These are phyloP conservation scores for Aurelia sp. DNA, from an alignment of 30 jellyfish, hydroid and myxozoan species.

Conservation along the genomic window DNA sequence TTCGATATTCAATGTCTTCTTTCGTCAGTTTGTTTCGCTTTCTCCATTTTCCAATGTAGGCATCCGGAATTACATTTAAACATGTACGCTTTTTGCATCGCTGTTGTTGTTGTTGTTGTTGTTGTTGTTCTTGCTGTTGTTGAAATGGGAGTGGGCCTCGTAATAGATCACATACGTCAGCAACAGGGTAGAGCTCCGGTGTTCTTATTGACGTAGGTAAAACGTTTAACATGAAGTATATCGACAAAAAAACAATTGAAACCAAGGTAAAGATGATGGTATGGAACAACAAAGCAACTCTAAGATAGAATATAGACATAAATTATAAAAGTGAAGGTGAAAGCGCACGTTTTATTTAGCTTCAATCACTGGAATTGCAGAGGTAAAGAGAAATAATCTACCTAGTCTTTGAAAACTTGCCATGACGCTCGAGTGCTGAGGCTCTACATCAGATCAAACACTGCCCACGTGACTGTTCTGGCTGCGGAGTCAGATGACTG, in stretches of 20 bases:
- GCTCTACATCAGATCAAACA: too few relatives aligned
- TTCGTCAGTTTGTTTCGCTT: conserved; percentile 29
- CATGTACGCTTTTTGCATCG: conserved; percentile 59
- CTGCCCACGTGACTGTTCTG: too few relatives aligned
- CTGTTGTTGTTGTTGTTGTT: background rate
- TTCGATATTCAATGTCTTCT: conserved; percentile 47
- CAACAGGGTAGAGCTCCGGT: background rate
- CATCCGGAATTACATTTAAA: conserved; percentile 45
- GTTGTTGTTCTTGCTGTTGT: conserved; percentile 3
- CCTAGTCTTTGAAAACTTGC: too few relatives aligned
- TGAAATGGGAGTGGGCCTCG: background rate
- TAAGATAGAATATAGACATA: too few relatives aligned
- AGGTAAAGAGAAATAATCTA: too few relatives aligned
- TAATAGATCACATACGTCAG: conserved; percentile 6
- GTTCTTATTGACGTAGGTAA: background rate
- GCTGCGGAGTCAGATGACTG: too few relatives aligned
- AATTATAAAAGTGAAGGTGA: too few relatives aligned
- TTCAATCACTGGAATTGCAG: too few relatives aligned
- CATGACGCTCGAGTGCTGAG: too few relatives aligned
- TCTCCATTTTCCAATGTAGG: conserved; percentile 74
- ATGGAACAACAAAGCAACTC: background rate
- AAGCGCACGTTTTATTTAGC: too few relatives aligned
- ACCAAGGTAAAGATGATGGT: background rate
- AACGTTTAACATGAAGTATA: background rate
- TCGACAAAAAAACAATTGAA: background rate